phyloP scores from a whole-genome alignment of 2,888 invertebrate species.

The Thereva unica region DNA sequence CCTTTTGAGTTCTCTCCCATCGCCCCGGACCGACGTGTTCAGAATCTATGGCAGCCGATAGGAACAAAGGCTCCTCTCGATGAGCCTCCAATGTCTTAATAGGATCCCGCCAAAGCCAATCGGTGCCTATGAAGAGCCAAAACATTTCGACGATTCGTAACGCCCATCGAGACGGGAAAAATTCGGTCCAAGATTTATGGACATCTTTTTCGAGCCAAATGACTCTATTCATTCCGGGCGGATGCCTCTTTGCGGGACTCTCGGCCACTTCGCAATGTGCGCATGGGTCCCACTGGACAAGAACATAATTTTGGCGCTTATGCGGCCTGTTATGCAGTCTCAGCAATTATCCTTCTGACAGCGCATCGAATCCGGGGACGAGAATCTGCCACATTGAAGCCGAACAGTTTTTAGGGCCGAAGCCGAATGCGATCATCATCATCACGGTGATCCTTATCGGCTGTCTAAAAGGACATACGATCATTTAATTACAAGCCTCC shows the following conservation, averaged over 20 bases:
- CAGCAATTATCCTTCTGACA: background rate
- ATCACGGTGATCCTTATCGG: constrained; percentile 35
- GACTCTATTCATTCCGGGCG: constrained; percentile 21
- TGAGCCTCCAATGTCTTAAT: constrained; percentile 40
- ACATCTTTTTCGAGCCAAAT: constrained; percentile 14
- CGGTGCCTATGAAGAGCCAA: constrained; percentile 46
- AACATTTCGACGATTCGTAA: constrained; percentile 46
- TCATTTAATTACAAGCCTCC: constrained; percentile 37
- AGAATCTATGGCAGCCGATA: background rate
- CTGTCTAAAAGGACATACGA: constrained; percentile 31
- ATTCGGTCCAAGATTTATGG: constrained; percentile 43
- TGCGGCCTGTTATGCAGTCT: constrained; percentile 2
- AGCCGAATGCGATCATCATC: constrained; percentile 34
- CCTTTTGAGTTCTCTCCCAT: too few species aligned
- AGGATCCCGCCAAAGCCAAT: constrained; percentile 44
- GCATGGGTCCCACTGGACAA: background rate
- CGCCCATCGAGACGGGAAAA: constrained; percentile 45
- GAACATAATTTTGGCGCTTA: background rate
- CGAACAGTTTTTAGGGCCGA: background rate
- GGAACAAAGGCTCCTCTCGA: constrained; percentile 19
- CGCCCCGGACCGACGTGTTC: background rate
- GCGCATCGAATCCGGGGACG: background rate
- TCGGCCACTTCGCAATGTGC: constrained; percentile 3
- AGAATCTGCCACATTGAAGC: background rate
- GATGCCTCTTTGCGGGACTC: background rate